Percentiles rank a stretch among this genome's conserved stretches.
These are phyloP conservation scores for Cercopithecus diana DNA, from an alignment of 2,797 vertebrate species.

Conservation along the genomic window DNA sequence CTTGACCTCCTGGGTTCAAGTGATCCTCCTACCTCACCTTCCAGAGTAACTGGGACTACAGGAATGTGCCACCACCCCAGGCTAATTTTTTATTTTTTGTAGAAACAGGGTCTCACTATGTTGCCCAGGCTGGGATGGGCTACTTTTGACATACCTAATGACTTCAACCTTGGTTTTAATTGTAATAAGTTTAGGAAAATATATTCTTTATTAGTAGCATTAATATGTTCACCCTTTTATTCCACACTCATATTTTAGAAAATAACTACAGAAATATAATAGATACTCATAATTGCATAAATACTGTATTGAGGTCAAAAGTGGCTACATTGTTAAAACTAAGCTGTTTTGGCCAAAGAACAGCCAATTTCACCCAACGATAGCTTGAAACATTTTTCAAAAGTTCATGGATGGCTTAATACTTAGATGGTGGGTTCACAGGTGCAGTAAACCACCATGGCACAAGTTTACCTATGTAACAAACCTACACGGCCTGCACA, in stretches of 20 bases:
- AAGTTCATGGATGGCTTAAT: not conserved
- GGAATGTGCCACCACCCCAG: not conserved
- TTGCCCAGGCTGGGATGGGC: not conserved
- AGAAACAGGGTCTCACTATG: not conserved
- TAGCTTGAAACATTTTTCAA: not conserved
- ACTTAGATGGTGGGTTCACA: too few relatives aligned
- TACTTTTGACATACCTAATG: not conserved
- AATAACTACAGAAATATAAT: not conserved
- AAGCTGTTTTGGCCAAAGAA: not conserved
- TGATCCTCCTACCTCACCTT: not conserved
- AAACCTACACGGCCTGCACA: too few relatives aligned
- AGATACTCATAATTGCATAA: not conserved
- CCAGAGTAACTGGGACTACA: not conserved
- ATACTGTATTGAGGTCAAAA: not conserved
- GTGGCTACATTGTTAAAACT: not conserved
- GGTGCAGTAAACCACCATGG: too few relatives aligned
- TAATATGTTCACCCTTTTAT: not conserved
- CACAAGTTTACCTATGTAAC: too few relatives aligned
- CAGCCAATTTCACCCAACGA: not conserved
- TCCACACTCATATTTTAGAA: not conserved
- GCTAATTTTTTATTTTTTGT: not conserved
- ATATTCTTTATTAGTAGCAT: not conserved
- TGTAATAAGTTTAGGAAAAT: slow-evolving; percentile 2
- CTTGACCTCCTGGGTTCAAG: not conserved
- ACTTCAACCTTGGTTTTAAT: slow-evolving; percentile 25